These are phyloP conservation scores for Cyclina sinensis DNA, from an alignment of 1,140 invertebrate genomes.

Conservation along the genomic window DNA sequence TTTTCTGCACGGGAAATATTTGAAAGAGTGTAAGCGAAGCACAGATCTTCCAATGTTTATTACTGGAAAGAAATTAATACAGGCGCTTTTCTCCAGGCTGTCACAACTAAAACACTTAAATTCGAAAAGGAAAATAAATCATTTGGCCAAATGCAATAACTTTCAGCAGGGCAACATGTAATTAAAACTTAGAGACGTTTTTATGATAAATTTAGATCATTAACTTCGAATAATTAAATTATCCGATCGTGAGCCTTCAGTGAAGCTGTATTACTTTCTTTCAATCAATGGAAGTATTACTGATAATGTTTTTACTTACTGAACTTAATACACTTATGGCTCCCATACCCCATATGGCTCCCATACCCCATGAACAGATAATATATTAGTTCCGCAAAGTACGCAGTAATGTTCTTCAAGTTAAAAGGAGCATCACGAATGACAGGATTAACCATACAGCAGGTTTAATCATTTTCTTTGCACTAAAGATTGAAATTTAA, in stretches of 20 bases:
- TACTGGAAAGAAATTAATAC: neutral
- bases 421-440: too few relatives aligned
- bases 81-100: neutral
- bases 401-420: neutral
- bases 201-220: neutral
- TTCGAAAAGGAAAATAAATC: neutral
- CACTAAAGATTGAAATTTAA: too few relatives aligned
- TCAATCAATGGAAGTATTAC: neutral
- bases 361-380: too few relatives aligned
- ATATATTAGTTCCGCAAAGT: constrained; percentile 1
- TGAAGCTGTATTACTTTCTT: neutral
- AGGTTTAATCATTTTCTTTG: too few relatives aligned
- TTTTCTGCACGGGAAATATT: too few relatives aligned
- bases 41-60: too few relatives aligned
- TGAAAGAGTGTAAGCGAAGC: too few relatives aligned
- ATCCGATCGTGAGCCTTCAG: neutral
- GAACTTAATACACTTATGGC: neutral
- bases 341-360: neutral
- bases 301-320: neutral
- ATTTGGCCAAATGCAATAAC: neutral
- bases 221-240: neutral
- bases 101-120: neutral
- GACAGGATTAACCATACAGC: too few relatives aligned
- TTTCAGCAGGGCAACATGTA: neutral
- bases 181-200: neutral